These are phyloP conservation scores for Anguilla obscura DNA, from an alignment of 2,797 vertebrate species.

Conservation along the genomic window DNA sequence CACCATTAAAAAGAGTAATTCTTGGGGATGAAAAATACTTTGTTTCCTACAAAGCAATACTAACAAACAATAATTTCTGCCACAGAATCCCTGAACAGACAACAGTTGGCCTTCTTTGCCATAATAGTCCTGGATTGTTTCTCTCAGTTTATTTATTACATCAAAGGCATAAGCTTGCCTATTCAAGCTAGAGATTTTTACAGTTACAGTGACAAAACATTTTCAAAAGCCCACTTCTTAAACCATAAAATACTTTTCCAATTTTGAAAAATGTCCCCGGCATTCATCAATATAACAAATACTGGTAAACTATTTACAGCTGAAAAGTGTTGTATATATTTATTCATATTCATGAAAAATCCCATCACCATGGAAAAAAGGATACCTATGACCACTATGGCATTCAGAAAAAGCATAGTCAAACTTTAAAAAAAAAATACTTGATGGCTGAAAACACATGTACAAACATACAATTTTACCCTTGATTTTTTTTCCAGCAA, in stretches of 20 bases:
- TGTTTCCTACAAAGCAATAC: conserved; percentile 76
- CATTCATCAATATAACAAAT: conserved; percentile 93
- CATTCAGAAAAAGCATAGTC: conserved; percentile 82
- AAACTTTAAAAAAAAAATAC: conserved; percentile 83
- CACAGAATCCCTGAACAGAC: conserved; percentile 75
- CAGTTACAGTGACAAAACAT: conserved; percentile 86
- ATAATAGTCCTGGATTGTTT: conserved; percentile 51
- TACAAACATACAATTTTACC: conserved; percentile 91
- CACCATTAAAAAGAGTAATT: conserved; percentile 84
- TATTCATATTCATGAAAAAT: conserved; percentile 72
- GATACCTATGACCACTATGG: conserved; percentile 91
- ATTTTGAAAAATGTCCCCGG: conserved; percentile 90
- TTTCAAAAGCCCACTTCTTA: conserved; percentile 88
- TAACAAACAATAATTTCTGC: conserved; percentile 84
- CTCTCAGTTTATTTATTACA: conserved; percentile 74
- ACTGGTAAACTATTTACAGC: conserved; percentile 90
- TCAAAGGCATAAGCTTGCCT: conserved; percentile 84
- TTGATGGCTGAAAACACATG: conserved; percentile 92
- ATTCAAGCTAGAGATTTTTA: conserved; percentile 89
- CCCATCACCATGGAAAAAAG: conserved; percentile 87
- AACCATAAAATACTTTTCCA: conserved; percentile 87
- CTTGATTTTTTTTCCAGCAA: conserved; percentile 93
- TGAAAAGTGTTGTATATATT: conserved; percentile 79
- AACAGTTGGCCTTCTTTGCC: conserved; percentile 31
- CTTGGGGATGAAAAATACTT: conserved; percentile 77